Conservation (phyloP, 2,888 invertebrate genomes). For the Phaonia tiefii region DNA sequence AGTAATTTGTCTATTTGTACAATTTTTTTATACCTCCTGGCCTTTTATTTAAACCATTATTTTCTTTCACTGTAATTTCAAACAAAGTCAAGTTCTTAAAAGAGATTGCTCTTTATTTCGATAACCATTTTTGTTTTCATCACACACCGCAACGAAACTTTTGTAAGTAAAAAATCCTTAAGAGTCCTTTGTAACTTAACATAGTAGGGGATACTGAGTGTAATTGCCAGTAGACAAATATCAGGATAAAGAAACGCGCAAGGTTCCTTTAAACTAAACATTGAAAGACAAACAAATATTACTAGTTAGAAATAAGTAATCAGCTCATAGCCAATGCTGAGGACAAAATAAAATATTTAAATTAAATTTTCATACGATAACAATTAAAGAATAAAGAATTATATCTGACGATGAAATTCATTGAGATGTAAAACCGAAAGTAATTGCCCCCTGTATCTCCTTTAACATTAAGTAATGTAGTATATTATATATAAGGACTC, state of each 20-base stretch:
- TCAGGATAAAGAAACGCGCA: constrained; percentile 30
- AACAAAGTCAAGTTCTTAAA: constrained; percentile 45
- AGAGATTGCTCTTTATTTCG: constrained; percentile 51
- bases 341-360: background rate
- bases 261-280: no score
- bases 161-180: background rate
- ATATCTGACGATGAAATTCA: no score
- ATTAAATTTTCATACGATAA: constrained; percentile 26
- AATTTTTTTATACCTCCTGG: no score
- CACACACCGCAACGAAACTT: constrained; percentile 39
- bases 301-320: constrained; percentile 18
- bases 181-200: constrained; percentile 49
- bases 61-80: no score
- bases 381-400: no score
- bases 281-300: no score
- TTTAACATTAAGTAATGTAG: constrained; percentile 60
- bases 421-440: no score
- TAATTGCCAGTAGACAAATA: constrained; percentile 77
- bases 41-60: no score
- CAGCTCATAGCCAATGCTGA: no score
- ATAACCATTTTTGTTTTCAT: constrained; percentile 27
- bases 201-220: constrained; percentile 78
- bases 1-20: no score
- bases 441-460: constrained; percentile 80
- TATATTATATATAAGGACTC: no score